These are phyloP conservation scores for Anastatus disparis DNA, from an alignment of 1,140 invertebrate species.

Conservation along the genomic window DNA sequence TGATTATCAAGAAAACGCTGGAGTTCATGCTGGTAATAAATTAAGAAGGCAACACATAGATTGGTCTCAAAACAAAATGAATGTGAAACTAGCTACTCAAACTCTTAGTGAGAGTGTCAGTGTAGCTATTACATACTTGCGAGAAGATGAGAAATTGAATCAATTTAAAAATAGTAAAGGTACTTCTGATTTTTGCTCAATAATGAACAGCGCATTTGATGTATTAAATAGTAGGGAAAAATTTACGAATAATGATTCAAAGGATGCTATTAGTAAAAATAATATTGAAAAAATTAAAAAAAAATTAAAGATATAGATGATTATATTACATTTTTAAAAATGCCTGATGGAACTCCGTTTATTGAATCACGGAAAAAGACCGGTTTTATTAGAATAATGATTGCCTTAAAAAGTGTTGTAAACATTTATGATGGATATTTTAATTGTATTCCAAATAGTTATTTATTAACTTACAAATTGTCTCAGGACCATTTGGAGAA, in stretches of 20 bases:
- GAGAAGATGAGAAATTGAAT: no score
- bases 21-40: no score
- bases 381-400: constrained; percentile 53
- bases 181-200: no score
- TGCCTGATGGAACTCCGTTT: constrained; percentile 26
- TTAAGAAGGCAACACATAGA: no score
- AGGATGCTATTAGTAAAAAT: neutral
- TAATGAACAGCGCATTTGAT: no score
- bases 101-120: no score
- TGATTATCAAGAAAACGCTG: no score
- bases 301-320: constrained; percentile 38
- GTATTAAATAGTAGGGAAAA: no score
- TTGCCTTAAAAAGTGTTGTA: constrained; percentile 39
- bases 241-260: constrained; percentile 5
- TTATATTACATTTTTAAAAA: constrained; percentile 38
- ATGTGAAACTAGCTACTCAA: no score
- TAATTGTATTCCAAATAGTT: constrained; percentile 1
- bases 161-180: no score
- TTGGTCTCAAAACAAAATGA: no score
- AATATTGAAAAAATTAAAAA: constrained; percentile 21
- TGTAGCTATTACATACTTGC: no score
- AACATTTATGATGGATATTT: constrained; percentile 48
- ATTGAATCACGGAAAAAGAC: constrained; percentile 26
- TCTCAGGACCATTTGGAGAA: neutral
- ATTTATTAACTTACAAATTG: neutral